Evolutionary conservation across 37 sponge, comb jelly and placozoan genomes (phyloP), one percentile per base, ranked within the genome.

Genomic region (Diacarnus erythraeanus): DNA sequence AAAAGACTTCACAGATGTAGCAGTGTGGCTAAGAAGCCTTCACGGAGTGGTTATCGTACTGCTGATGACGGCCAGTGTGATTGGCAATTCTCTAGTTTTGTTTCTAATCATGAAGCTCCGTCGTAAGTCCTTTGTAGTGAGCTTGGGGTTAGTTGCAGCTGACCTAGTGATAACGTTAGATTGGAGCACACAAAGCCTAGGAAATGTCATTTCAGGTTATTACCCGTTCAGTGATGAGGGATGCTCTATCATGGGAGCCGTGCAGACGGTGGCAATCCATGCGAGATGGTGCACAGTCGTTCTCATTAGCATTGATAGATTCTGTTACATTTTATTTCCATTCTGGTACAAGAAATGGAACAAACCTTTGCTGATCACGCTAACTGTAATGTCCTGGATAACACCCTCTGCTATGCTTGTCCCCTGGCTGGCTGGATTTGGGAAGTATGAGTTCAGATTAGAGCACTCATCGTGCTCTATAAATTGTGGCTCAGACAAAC

Each of bases 341-440:
- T 72, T 42, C 30, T n/a, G 38, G 36, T 80, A 80, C 59, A 27
- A n/a, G 4, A n/a, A 36, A 18, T 70, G 60, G 59, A 70, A 72
- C 69, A 80, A 80, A 70, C 71, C 60, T 6, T 17, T 64, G 3
- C 35, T 80, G 23, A 70, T 80, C 22, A 35, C 38, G 3, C 33
- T 80, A 26, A 80, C 72, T 27, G 44, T 69, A 2, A 3, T 33
- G 3, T 61, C 80, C 3, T 80, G 80, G 80, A 42, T 47, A 38
- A 22, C 54, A 3, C 71, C 80, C 17, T 2, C 54, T 43, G 30
- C 59, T 15, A 5, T 26, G 9, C 26, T 25, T 18, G 1, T 80
- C 22, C 80, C 80, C 1, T 3, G 61, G 3, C 29, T 56, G 4
- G 36, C 35, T 34, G 72, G 71, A 38, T 64, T 54, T 22, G 80